These are phyloP conservation scores for Nycticorax nycticorax DNA, from an alignment of 2,113 vertebrate species.

Conservation along the genomic window DNA sequence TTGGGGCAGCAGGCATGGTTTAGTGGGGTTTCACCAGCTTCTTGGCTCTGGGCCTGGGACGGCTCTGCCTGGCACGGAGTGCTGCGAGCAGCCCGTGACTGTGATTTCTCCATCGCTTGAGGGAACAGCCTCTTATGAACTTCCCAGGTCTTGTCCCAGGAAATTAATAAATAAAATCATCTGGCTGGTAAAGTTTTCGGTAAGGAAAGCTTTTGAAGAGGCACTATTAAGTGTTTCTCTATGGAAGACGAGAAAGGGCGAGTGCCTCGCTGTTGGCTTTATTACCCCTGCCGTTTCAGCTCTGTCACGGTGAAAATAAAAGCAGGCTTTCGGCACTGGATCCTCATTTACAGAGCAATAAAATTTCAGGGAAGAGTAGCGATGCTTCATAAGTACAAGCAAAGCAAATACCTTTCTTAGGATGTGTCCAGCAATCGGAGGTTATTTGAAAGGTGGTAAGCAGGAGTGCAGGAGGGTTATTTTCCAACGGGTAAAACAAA, in stretches of 20 bases:
- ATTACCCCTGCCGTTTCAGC: background rate
- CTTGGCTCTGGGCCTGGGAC: background rate
- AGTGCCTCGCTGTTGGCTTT: background rate
- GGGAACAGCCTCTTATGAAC: background rate
- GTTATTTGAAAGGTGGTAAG: background rate
- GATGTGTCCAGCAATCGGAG: background rate
- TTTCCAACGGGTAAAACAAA: background rate
- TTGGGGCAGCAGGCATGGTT: background rate
- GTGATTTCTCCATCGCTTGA: background rate
- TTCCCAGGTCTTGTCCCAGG: background rate
- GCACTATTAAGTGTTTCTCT: background rate
- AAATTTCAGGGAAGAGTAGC: background rate
- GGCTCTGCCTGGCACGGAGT: fast-evolving
- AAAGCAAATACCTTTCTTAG: background rate
- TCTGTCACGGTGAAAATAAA: background rate
- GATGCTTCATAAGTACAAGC: background rate
- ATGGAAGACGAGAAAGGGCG: background rate
- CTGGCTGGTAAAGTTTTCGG: background rate
- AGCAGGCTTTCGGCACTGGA: background rate
- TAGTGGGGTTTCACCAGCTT: background rate
- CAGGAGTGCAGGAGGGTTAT: background rate
- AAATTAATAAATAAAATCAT: background rate
- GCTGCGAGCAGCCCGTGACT: background rate
- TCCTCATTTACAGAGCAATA: background rate
- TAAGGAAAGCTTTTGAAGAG: background rate